Evolutionary conservation across 2,888 invertebrate genomes (phyloP).

Genomic region (Diarsia dahlii): DNA sequence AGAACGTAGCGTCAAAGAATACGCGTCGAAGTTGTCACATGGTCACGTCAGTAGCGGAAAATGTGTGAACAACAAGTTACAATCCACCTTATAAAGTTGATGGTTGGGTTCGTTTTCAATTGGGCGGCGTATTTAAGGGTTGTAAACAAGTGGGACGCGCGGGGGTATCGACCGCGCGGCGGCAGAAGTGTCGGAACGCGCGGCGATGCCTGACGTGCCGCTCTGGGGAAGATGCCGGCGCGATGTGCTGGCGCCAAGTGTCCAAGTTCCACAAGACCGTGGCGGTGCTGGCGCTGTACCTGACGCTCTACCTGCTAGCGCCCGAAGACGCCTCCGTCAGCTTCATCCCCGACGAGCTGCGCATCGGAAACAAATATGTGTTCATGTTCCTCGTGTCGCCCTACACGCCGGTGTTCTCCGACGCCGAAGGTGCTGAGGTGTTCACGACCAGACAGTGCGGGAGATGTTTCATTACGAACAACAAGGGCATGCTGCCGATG

Average conservation of each 20-base stretch:
- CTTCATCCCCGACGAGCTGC: constrained; percentile 75
- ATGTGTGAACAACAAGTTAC: constrained; percentile 2
- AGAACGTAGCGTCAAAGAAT: constrained; percentile 20
- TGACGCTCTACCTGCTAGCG: constrained; percentile 69
- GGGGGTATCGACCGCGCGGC: constrained; percentile 77
- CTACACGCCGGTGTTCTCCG: constrained; percentile 69
- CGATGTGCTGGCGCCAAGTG: constrained; percentile 78
- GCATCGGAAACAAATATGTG: constrained; percentile 76
- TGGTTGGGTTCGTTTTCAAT: constrained; percentile 36
- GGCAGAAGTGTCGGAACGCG: constrained; percentile 74
- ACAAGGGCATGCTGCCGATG: constrained; percentile 78
- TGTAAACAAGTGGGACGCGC: constrained; percentile 59
- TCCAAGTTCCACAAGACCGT: constrained; percentile 75
- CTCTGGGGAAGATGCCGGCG: constrained; percentile 62
- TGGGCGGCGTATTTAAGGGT: constrained; percentile 43
- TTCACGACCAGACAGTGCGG: constrained; percentile 74
- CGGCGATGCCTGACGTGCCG: constrained; percentile 70
- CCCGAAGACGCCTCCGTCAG: constrained; percentile 67
- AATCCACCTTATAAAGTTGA: constrained; percentile 8
- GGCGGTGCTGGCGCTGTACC: constrained; percentile 72
- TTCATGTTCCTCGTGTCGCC: constrained; percentile 76
- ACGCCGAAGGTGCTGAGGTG: constrained; percentile 76
- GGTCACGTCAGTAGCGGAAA: constrained; percentile 43
- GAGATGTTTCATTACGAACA: constrained; percentile 79
- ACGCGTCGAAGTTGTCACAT: constrained; percentile 51